phyloP scores from a whole-genome alignment of 2,888 invertebrate genomes.

The Phyllotreta cruciferae region DNA sequence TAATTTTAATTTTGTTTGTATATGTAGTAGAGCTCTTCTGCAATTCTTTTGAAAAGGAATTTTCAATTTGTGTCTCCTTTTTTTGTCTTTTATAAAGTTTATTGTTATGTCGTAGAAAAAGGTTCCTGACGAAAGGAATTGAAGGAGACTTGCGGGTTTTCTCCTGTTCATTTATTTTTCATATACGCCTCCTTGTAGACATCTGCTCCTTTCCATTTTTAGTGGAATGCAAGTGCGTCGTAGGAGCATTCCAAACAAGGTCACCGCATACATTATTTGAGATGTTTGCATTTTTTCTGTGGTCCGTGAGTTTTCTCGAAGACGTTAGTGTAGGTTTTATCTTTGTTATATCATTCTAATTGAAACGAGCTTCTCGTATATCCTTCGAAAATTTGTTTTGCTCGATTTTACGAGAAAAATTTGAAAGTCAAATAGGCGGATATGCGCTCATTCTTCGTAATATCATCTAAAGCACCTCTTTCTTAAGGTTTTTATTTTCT shows the following conservation, averaged over 20 bases:
- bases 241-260: constrained; percentile 11
- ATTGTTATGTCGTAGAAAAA: background rate
- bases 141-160: background rate
- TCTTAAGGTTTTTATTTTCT: too few species aligned
- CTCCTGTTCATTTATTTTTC: constrained; percentile 3
- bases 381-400: background rate
- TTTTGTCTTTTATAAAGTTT: background rate
- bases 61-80: background rate
- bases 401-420: too few species aligned
- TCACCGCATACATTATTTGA: constrained; percentile 1
- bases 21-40: background rate
- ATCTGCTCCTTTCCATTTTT: constrained; percentile 5
- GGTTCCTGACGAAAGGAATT: too few species aligned
- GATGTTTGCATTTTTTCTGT: background rate
- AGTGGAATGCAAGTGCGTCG: constrained; percentile 3
- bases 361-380: background rate
- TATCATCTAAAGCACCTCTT: too few species aligned
- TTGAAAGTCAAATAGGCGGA: too few species aligned
- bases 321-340: background rate
- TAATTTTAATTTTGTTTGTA: too few species aligned
- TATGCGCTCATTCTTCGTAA: too few species aligned
- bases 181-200: background rate
- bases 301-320: too few species aligned
- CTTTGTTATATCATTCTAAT: background rate
- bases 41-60: too few species aligned